Base-by-base conservation (phyloP, 2,797 vertebrate genomes). In the Siniperca scherzeri region DNA sequence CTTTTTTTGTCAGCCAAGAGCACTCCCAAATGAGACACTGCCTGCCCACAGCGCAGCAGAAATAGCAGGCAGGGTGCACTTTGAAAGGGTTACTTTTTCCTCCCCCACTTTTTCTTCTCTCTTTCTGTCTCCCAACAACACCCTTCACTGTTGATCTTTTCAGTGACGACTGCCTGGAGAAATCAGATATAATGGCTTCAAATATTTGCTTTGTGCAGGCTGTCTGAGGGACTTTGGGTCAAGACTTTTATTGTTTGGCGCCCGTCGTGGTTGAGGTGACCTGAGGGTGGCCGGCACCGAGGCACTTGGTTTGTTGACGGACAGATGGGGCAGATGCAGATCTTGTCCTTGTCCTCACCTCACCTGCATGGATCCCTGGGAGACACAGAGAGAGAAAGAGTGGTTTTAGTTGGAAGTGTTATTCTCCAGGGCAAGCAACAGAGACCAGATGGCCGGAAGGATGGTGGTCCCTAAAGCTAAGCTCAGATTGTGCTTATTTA, bases 21-120 rank as follows among this genome's bases (percentile, higher is more conserved):
- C 70, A 77, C 89, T 94, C 91, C 92, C 84, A 95, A 96, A 96
- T 94, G 92, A 95, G 94, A 96, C 70, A 88, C 92, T 96, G 88
- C 90, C 93, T 93, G 89, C 92, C 95, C 95, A 93, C 96, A 96
- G 83, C 42, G 83, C 72, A 79, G 89, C 94, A 94, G 88, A 96
- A 96, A 96, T 95, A 96, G 94, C 88, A 84, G 76, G 65, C 81
- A 83, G 93, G 81, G 85, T 92, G 91, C 88, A 85, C 92, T 94
- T 93, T 91, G 87, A 92, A 94, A 90, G 86, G 87, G 89, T 85
- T 85, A 85, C 83, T 91, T 87, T 87, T 93, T 92, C 86, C 84
- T 76, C 90, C 89, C 89, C 86, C 88, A 52, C 89, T 65, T 89
- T 89, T 91, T 87, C 78, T 86, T 82, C 77, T 81, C 74, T 87